Percentiles rank a stretch among this genome's conserved stretches.
These are phyloP conservation scores for Tetragonula carbonaria DNA, from an alignment of 2,888 invertebrate species.

Conservation along the genomic window DNA sequence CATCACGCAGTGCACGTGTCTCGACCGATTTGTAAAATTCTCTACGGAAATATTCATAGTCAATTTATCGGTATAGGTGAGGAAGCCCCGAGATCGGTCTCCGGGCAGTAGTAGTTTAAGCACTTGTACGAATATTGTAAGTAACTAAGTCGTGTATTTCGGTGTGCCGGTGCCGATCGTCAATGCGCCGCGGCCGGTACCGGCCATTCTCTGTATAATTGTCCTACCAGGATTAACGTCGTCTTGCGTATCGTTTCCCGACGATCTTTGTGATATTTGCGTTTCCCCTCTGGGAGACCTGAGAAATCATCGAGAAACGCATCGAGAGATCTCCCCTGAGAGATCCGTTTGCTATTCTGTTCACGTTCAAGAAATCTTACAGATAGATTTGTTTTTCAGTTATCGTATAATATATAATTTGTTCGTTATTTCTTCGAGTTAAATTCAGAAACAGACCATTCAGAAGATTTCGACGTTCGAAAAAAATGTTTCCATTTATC, in stretches of 20 bases:
- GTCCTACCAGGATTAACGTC: constrained; percentile 74
- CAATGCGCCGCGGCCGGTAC: constrained; percentile 44
- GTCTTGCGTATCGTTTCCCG: constrained; percentile 75
- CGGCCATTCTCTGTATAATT: constrained; percentile 73
- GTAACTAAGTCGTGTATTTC: constrained; percentile 66
- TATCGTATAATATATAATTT: too few relatives aligned
- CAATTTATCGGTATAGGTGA: constrained; percentile 79
- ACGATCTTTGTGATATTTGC: constrained; percentile 66
- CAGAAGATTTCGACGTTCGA: too few relatives aligned
- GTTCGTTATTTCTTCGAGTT: too few relatives aligned
- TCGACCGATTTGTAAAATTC: constrained; percentile 83
- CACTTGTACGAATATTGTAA: constrained; percentile 75
- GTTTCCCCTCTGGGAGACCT: constrained; percentile 34
- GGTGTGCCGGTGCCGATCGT: constrained; percentile 60
- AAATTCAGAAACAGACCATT: too few relatives aligned
- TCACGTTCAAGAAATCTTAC: neutral
- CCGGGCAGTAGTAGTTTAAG: constrained; percentile 58
- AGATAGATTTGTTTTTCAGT: too few relatives aligned
- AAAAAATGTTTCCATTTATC: too few relatives aligned
- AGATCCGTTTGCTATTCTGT: neutral
- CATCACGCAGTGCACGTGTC: constrained; percentile 70
- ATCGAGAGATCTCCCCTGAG: too few relatives aligned
- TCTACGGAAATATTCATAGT: constrained; percentile 82
- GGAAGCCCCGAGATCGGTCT: constrained; percentile 34
- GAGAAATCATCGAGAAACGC: constrained; percentile 47